Evolutionary conservation across 1,140 invertebrate species (phyloP).

Genomic region (Chironomus tepperi): DNA sequence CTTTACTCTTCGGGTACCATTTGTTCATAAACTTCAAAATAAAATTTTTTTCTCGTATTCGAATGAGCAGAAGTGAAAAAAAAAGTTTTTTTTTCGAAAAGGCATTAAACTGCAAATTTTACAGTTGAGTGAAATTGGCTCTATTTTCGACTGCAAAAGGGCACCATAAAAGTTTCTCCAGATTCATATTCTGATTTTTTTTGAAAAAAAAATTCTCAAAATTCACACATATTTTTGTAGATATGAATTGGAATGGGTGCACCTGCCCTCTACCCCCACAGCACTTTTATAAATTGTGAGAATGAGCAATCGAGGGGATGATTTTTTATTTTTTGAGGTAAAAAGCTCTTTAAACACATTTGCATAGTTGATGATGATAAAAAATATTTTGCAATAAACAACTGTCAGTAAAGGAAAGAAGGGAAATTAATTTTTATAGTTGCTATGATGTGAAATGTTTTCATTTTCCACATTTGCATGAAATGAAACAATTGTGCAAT

Average conservation of each 20-base stretch:
- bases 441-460: no score
- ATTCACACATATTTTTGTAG: background rate
- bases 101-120: constrained; percentile 13
- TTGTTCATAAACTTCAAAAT: constrained; percentile 3
- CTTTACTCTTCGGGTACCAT: background rate
- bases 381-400: background rate
- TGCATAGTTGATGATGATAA: constrained; percentile 13
- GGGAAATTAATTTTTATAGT: background rate
- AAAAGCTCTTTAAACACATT: constrained; percentile 8
- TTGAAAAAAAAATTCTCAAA: constrained; percentile 6
- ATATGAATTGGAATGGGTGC: no score
- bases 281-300: no score
- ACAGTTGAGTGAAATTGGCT: constrained; percentile 12
- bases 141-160: background rate
- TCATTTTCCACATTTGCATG: no score
- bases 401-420: background rate
- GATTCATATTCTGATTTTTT: background rate
- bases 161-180: no score
- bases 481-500: no score
- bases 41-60: background rate
- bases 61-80: background rate
- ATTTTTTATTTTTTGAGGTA: no score
- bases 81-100: background rate
- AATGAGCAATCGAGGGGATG: no score
- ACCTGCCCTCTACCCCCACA: no score